A percentile compares a stretch with the other conserved stretches of the same genome.
Conservation (phyloP, 2,888 invertebrate genomes). For the Galerucella pusilla region DNA sequence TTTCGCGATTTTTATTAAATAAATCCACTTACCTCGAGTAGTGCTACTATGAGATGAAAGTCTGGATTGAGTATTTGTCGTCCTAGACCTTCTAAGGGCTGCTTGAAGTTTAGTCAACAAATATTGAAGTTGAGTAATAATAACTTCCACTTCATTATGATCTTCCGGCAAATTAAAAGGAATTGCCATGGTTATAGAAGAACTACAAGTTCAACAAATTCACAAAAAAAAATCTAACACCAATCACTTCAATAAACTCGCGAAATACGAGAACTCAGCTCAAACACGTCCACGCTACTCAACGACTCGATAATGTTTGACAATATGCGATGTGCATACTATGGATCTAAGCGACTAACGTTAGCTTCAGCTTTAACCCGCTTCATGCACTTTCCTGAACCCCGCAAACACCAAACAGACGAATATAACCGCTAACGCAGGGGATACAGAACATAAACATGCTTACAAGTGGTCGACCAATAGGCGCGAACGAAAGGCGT, state of each 20-base stretch:
- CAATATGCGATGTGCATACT: constrained; percentile 37
- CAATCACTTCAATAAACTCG: constrained; percentile 42
- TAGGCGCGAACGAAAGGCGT: constrained; percentile 56
- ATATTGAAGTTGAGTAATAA: constrained; percentile 53
- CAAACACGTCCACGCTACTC: constrained; percentile 51
- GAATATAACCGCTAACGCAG: constrained; percentile 45
- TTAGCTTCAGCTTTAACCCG: constrained; percentile 46
- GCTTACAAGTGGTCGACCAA: constrained; percentile 54
- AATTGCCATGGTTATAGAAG: constrained; percentile 59
- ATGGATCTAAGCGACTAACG: constrained; percentile 45
- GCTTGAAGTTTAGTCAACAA: constrained; percentile 51
- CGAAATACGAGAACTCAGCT: constrained; percentile 37
- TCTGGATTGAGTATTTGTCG: constrained; percentile 23
- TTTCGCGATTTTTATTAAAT: neutral
- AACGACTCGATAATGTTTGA: constrained; percentile 53
- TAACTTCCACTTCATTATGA: constrained; percentile 58
- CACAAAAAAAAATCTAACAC: constrained; percentile 42
- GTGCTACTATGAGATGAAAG: constrained; percentile 19
- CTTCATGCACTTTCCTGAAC: constrained; percentile 49
- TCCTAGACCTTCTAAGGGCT: constrained; percentile 45
- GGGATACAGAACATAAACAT: constrained; percentile 48
- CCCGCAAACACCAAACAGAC: constrained; percentile 47
- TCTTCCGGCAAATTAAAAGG: constrained; percentile 62
- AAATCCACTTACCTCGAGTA: constrained; percentile 38
- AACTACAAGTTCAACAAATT: constrained; percentile 31